phyloP scores from a whole-genome alignment of 2,113 vertebrate species.

The Stictonetta naevosa region DNA sequence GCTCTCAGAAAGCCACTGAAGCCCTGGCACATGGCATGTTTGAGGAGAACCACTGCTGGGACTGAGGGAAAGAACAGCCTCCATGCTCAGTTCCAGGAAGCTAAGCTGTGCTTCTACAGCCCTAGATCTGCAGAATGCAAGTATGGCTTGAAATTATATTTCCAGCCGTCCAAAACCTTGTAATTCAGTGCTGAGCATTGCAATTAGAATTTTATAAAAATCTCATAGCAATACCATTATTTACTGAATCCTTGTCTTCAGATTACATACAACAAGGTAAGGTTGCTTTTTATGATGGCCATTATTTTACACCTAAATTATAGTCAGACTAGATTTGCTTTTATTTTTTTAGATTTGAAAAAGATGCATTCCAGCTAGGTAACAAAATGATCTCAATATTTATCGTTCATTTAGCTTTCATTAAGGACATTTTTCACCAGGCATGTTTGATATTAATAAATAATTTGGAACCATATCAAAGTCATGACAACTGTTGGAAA shows the following conservation, averaged over 20 bases:
- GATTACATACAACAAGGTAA: neutral
- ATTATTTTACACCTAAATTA: neutral
- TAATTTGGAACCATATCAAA: neutral
- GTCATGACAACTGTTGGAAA: constrained; percentile 18
- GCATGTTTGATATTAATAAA: neutral
- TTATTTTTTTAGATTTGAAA: neutral
- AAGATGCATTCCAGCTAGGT: neutral
- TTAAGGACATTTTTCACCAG: neutral
- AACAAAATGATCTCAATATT: neutral
- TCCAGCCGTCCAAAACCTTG: neutral
- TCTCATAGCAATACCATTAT: neutral
- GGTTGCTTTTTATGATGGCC: neutral
- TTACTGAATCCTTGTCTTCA: neutral
- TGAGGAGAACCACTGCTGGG: neutral
- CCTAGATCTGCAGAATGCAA: neutral
- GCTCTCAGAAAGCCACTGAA: neutral
- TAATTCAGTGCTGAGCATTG: neutral
- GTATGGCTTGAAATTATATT: neutral
- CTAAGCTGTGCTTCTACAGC: neutral
- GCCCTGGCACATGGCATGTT: too few relatives aligned
- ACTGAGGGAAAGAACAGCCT: neutral
- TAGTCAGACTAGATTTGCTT: neutral
- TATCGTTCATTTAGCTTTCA: neutral
- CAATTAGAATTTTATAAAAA: neutral
- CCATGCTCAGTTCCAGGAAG: neutral